phyloP scores from a whole-genome alignment of 2,113 vertebrate species.

The Euleptes europaea region DNA sequence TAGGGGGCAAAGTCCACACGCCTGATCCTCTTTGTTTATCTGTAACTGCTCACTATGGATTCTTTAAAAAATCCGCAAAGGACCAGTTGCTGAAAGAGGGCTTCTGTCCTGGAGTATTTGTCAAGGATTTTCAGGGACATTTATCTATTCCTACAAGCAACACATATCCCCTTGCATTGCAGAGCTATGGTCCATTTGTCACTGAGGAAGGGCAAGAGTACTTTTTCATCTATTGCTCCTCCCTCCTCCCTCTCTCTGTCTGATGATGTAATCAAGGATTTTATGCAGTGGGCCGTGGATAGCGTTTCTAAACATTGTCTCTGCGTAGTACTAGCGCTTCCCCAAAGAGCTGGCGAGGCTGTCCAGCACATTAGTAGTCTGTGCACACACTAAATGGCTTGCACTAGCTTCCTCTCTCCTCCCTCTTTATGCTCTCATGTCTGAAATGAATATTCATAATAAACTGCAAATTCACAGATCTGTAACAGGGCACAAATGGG shows the following conservation, averaged over 20 bases:
- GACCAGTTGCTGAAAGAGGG: neutral
- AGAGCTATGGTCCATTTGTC: neutral
- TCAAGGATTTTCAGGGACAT: neutral
- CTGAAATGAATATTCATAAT: neutral
- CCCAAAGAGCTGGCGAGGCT: conserved; percentile 19
- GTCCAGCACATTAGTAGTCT: conserved; percentile 49
- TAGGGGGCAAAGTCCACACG: neutral
- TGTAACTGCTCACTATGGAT: neutral
- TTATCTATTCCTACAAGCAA: rapidly evolving
- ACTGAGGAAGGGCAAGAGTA: neutral
- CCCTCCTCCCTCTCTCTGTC: neutral
- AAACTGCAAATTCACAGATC: neutral
- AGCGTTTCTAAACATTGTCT: conserved; percentile 36
- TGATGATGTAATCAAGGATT: neutral
- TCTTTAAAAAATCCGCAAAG: neutral
- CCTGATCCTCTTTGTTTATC: neutral
- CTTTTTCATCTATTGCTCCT: neutral
- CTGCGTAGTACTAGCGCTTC: conserved; percentile 36
- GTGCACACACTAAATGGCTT: conserved; percentile 16
- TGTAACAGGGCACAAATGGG: neutral
- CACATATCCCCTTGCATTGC: rapidly evolving
- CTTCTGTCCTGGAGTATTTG: neutral
- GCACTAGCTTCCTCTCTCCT: neutral
- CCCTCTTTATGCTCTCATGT: neutral
- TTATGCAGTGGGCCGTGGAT: conserved; percentile 16